phyloP scores from a whole-genome alignment of 2,797 vertebrate genomes.

The Cirrhinus mrigala region DNA sequence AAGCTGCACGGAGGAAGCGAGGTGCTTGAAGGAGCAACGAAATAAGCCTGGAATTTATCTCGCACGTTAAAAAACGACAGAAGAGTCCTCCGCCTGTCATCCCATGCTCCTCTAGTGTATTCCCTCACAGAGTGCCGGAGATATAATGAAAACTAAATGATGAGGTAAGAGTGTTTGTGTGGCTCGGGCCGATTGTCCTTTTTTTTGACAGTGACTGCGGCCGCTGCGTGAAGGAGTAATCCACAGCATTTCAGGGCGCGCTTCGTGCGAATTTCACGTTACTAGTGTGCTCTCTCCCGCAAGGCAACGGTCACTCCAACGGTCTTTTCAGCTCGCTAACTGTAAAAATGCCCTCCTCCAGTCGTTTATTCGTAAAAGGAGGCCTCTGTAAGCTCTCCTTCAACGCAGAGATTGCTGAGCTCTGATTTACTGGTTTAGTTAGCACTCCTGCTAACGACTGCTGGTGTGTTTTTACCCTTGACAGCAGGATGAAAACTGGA shows the following conservation, averaged over 20 bases:
- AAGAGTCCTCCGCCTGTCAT: conserved; percentile 9
- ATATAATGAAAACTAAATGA: conserved; percentile 74
- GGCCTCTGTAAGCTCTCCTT: not conserved
- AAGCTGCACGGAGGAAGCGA: conserved; percentile 65
- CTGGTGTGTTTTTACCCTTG: not conserved
- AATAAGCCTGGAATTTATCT: conserved; percentile 58
- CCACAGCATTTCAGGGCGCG: conserved; percentile 22
- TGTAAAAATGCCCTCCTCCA: not conserved
- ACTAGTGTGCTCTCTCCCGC: not conserved
- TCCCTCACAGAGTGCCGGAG: not conserved
- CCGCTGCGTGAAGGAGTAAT: conserved; percentile 42
- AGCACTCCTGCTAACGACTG: conserved; percentile 41
- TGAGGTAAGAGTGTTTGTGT: conserved; percentile 75
- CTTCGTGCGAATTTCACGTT: conserved; percentile 1
- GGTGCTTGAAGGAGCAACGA: conserved; percentile 62
- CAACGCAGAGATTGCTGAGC: conserved; percentile 26
- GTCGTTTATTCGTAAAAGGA: not conserved
- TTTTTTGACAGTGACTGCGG: conserved; percentile 54
- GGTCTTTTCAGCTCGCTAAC: not conserved
- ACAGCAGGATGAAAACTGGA: conserved; percentile 1
- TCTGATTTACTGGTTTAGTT: conserved; percentile 43
- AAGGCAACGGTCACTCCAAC: not conserved
- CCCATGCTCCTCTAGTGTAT: not conserved
- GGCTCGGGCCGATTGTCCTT: conserved; percentile 41
- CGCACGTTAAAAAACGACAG: conserved; percentile 17